Base-by-base conservation (phyloP, 2,797 vertebrate species). In the Pseudotriccus pelzelni region DNA sequence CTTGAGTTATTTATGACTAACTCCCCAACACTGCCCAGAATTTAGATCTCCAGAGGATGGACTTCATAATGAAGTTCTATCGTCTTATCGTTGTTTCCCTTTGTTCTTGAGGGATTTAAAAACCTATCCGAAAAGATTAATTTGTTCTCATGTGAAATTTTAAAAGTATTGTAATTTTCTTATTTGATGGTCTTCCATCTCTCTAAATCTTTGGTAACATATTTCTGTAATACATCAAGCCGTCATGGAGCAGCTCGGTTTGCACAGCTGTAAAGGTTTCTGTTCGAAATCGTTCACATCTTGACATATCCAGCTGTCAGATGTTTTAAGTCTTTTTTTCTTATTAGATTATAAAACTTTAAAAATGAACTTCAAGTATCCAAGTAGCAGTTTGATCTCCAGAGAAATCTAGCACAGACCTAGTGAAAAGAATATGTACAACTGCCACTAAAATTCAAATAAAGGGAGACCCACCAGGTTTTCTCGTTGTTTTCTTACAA, bases 221-320 rank as follows among this genome's bases (percentile, higher is more conserved):
- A 70, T 85, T 93, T 85, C 78, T 96, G 41, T 83, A 87, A 86
- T 93, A 46, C 34, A 72, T 90, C 84, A 91, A 36, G 27, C 37
- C 21, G 15, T 89, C 76, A n/a, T 36, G 59, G 55, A 94, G 34
- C 69, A 80, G 74, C 80, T 94, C 74, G 89, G 87, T 94, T 91
- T 92, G 70, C 90, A 92, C 86, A 95, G 87, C 94, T 94, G 90
- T 87, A 74, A 90, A 90, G 41, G 39, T 84, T 94, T 91, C 62
- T 94, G 25, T 88, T 93, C 88, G 70, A 92, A 94, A 83, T 30
- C 43, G 75, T 95, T 93, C 67, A 76, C 76, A 77, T 81, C 81
- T 75, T 92, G 91, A 83, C 55, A 70, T 85, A 72, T 37, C 62
- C 68, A 90, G 44, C 80, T 94, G 84, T 94, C 80, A 94, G 72